A percentile compares a stretch with the other conserved stretches of the same genome.
These are phyloP conservation scores for Typhlomys cinereus DNA, from an alignment of 2,113 vertebrate genomes.

Conservation along the genomic window DNA sequence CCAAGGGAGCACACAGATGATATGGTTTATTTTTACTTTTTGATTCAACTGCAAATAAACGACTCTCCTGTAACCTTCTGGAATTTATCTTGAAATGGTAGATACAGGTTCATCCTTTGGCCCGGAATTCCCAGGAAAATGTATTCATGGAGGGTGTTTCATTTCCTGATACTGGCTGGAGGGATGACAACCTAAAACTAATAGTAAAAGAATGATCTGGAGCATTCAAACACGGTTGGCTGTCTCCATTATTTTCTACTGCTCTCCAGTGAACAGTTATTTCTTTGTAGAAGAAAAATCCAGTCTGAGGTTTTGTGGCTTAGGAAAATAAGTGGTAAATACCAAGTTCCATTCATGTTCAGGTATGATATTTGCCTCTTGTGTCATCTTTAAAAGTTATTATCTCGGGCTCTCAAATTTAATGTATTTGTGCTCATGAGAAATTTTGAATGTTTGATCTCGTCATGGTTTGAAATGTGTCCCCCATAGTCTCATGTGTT, in stretches of 20 bases:
- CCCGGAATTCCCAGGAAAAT: not conserved
- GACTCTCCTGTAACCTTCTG: not conserved
- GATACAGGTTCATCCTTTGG: not conserved
- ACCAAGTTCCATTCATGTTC: not conserved
- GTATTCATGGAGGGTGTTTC: not conserved
- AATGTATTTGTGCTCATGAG: not conserved
- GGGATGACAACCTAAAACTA: not conserved
- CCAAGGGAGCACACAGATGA: not conserved
- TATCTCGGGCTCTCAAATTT: not conserved
- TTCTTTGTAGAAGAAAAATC: not conserved
- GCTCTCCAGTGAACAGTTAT: not conserved
- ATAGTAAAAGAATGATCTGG: not conserved
- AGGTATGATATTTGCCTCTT: not conserved
- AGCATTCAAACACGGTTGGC: not conserved
- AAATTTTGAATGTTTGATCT: not conserved
- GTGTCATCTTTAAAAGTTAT: not conserved
- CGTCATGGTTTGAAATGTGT: no score
- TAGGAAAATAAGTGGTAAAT: conserved; percentile 2
- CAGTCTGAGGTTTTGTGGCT: not conserved
- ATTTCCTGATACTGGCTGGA: not conserved
- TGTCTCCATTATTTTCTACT: not conserved
- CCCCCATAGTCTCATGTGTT: no score
- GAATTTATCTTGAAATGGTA: conserved; percentile 33
- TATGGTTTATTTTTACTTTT: conserved; percentile 57
- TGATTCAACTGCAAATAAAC: not conserved